Percentiles rank a stretch among this genome's conserved stretches.
phyloP scores from a whole-genome alignment of 2,888 invertebrate species.

The Nemotelus pantherinus region DNA sequence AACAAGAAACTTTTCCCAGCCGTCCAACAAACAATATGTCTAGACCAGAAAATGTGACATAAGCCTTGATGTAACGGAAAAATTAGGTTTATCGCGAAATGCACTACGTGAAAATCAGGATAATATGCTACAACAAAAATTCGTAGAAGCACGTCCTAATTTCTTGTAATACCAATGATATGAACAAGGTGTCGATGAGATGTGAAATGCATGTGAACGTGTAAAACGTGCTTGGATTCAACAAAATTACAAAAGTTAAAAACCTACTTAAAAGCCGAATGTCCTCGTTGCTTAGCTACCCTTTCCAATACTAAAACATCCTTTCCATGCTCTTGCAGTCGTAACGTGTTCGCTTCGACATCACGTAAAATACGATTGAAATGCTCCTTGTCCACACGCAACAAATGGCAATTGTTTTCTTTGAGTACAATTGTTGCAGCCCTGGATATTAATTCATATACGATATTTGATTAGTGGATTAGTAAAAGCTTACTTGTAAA shows the following conservation, averaged over 20 bases:
- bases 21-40: no score
- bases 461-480: conserved; percentile 29
- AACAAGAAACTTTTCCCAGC: no score
- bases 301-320: conserved; percentile 85
- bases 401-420: conserved; percentile 84
- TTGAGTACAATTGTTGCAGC: conserved; percentile 84
- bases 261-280: conserved; percentile 71
- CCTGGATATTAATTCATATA: conserved; percentile 64
- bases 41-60: no score
- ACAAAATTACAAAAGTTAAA: background rate
- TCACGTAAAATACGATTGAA: conserved; percentile 84
- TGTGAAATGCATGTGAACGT: no score
- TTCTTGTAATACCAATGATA: no score
- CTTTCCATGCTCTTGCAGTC: conserved; percentile 84
- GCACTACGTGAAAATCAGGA: no score
- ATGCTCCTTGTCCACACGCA: conserved; percentile 85
- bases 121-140: no score
- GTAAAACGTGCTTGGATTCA: no score
- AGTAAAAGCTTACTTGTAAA: background rate
- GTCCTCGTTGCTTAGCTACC: conserved; percentile 69
- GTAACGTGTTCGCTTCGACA: conserved; percentile 87
- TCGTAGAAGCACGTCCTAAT: no score
- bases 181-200: no score
- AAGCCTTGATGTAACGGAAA: no score
- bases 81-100: no score